Conservation (phyloP, 2,888 invertebrate genomes). For the Dendrolimus houi region DNA sequence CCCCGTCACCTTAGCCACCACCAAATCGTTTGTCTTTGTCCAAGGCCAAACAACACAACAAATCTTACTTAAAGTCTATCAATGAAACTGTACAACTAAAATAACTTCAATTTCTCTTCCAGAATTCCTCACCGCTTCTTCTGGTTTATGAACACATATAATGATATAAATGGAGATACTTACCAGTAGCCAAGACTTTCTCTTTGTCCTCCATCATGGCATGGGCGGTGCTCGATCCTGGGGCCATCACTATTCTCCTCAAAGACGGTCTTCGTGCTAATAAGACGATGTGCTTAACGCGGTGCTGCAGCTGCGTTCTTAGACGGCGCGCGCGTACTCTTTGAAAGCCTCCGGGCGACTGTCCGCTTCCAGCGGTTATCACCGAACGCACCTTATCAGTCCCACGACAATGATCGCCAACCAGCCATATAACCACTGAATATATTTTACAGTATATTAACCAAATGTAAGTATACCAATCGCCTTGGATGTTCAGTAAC, state of each 20-base stretch:
- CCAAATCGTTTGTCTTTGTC: no score
- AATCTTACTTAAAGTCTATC: background rate
- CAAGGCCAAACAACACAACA: slow-evolving; percentile 7
- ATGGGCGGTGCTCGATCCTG: slow-evolving; percentile 72
- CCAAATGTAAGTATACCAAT: slow-evolving; percentile 61
- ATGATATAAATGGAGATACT: slow-evolving; percentile 16
- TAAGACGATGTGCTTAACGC: slow-evolving; percentile 57
- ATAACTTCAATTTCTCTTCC: no score
- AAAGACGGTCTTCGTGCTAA: slow-evolving; percentile 62
- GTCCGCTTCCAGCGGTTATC: slow-evolving; percentile 59
- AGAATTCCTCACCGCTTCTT: no score
- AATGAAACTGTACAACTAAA: no score
- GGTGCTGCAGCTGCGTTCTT: slow-evolving; percentile 46
- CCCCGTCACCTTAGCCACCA: no score
- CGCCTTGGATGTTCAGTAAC: slow-evolving; percentile 56
- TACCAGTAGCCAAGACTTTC: slow-evolving; percentile 54
- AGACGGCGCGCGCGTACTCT: slow-evolving; percentile 69
- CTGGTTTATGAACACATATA: no score
- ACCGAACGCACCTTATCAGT: slow-evolving; percentile 67
- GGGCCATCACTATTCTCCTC: slow-evolving; percentile 74
- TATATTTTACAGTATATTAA: slow-evolving; percentile 64
- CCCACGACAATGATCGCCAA: slow-evolving; percentile 65
- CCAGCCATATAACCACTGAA: slow-evolving; percentile 61
- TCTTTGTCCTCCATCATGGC: slow-evolving; percentile 73
- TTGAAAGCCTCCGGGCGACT: slow-evolving; percentile 61